Conservation (phyloP, 2,797 vertebrate species). For the Odontamblyopus lacepedii region DNA sequence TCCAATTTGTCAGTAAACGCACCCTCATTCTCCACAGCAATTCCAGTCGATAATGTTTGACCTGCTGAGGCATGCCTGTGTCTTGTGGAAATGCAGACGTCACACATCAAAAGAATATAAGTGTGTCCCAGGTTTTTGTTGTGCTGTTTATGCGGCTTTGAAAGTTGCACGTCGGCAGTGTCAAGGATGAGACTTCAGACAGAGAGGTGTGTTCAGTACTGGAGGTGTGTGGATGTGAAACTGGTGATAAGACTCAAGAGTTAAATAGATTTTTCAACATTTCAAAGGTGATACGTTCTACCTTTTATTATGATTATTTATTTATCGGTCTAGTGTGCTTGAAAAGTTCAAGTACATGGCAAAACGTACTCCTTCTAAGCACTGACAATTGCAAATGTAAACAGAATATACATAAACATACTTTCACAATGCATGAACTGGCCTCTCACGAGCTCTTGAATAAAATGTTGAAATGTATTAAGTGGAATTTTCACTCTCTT, state of each 20-base stretch:
- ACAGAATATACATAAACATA: not conserved
- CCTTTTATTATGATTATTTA: constrained; percentile 17
- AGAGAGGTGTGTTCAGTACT: constrained; percentile 62
- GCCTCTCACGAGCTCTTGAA: not conserved
- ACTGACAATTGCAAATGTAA: not conserved
- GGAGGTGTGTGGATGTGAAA: constrained; percentile 22
- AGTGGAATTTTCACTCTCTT: not conserved
- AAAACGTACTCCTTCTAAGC: not conserved
- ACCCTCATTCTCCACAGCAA: constrained; percentile 63
- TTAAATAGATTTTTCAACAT: constrained; percentile 27
- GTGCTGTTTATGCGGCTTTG: constrained; percentile 71
- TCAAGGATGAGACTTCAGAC: constrained; percentile 67
- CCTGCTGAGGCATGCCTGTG: constrained; percentile 58
- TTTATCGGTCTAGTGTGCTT: not conserved
- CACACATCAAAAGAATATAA: constrained; percentile 53
- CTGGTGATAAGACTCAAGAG: constrained; percentile 64
- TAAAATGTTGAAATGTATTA: not conserved
- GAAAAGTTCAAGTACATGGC: not conserved
- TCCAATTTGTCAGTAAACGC: constrained; percentile 73
- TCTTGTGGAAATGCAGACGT: constrained; percentile 50
- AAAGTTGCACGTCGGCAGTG: constrained; percentile 69
- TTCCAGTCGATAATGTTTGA: constrained; percentile 73
- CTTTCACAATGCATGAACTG: not conserved
- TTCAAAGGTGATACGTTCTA: constrained; percentile 41
- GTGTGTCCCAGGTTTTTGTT: constrained; percentile 61